Conservation (phyloP, 2,888 invertebrate species). For the Leistus spinibarbis region DNA sequence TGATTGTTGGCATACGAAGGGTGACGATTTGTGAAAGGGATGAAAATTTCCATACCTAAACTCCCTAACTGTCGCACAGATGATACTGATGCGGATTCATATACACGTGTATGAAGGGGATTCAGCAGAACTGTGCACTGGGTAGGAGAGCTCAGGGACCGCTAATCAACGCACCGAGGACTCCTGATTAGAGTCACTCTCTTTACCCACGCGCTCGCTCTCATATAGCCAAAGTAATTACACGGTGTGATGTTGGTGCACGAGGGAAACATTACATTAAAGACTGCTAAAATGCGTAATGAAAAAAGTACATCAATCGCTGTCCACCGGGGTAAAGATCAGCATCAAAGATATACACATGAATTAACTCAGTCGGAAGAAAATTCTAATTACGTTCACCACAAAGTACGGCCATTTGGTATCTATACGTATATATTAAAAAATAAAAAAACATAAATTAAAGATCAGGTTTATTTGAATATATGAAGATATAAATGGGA, state of each 20-base stretch:
- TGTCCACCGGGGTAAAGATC: neutral
- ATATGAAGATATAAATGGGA: no score
- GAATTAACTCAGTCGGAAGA: neutral
- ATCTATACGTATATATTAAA: neutral
- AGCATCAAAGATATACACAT: neutral
- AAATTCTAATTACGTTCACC: neutral
- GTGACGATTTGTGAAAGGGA: neutral
- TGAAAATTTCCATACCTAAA: neutral
- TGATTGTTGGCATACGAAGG: neutral
- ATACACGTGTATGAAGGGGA: neutral
- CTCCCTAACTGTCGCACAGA: neutral
- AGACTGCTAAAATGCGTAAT: slow-evolving; percentile 26
- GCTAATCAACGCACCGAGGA: slow-evolving; percentile 31
- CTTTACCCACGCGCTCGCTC: neutral
- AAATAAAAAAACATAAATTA: neutral
- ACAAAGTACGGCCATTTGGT: neutral
- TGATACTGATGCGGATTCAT: neutral
- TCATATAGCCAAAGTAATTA: slow-evolving; percentile 24
- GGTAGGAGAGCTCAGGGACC: slow-evolving; percentile 12
- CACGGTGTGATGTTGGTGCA: slow-evolving; percentile 14
- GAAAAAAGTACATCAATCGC: slow-evolving; percentile 12
- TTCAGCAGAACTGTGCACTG: slow-evolving; percentile 15
- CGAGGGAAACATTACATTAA: slow-evolving; percentile 27
- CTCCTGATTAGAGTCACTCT: slow-evolving; percentile 18
- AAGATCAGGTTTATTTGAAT: neutral